Percentiles rank a stretch among this genome's conserved stretches.
These are phyloP conservation scores for Malaclemys terrapin DNA, from an alignment of 2,113 vertebrate species.

Conservation along the genomic window DNA sequence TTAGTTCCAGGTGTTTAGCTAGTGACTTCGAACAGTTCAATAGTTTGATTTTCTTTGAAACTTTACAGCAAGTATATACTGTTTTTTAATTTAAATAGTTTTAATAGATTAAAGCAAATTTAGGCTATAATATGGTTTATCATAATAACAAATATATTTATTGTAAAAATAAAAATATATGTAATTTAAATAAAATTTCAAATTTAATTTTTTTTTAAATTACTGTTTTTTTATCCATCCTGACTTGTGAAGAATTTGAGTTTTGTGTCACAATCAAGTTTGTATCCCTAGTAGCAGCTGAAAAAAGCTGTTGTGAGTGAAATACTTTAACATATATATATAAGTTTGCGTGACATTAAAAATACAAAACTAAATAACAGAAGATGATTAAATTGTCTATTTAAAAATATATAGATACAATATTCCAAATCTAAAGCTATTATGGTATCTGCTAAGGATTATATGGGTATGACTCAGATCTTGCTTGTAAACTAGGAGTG, in stretches of 20 bases:
- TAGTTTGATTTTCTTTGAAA: not conserved
- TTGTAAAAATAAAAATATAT: not conserved
- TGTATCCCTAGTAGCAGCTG: not conserved
- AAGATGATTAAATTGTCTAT: not conserved
- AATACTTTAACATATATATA: not conserved
- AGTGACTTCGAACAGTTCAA: not conserved
- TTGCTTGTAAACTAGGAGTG: not conserved
- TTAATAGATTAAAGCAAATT: not conserved
- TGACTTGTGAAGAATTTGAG: not conserved
- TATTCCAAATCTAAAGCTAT: not conserved
- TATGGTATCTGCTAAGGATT: not conserved
- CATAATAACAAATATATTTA: not conserved
- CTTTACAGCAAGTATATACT: not conserved
- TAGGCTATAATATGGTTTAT: not conserved
- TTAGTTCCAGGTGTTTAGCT: not conserved
- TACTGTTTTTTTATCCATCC: not conserved
- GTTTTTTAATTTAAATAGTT: not conserved
- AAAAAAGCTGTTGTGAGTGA: not conserved
- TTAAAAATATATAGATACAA: not conserved
- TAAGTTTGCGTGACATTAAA: not conserved
- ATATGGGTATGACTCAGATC: not conserved
- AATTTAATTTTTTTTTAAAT: not conserved
- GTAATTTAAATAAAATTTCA: not conserved
- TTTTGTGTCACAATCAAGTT: accelerated
- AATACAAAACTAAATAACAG: not conserved